phyloP scores from a whole-genome alignment of 1,140 invertebrate species.

The Microplitis demolitor region DNA sequence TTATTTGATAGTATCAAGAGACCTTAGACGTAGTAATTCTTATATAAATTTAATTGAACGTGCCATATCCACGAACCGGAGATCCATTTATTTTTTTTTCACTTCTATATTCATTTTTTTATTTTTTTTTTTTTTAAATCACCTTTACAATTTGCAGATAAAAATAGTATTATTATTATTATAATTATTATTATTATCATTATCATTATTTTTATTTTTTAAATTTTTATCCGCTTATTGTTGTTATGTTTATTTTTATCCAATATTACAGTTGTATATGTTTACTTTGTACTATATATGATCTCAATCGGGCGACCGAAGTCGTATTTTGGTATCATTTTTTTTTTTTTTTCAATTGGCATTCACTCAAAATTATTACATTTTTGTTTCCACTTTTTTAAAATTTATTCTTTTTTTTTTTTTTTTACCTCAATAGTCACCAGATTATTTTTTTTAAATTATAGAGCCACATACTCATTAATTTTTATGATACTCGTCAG shows the following conservation, averaged over 20 bases:
- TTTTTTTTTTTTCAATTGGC: not conserved
- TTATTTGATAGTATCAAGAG: not conserved
- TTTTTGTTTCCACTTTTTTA: slow-evolving; percentile 23
- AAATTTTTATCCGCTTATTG: slow-evolving; percentile 10
- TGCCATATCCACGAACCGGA: slow-evolving; percentile 7
- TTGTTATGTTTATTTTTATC: slow-evolving; percentile 43
- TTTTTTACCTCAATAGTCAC: too few species aligned
- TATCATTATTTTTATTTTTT: slow-evolving; percentile 27
- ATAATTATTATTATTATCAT: slow-evolving; percentile 28
- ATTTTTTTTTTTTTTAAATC: not conserved
- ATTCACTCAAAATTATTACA: slow-evolving; percentile 17
- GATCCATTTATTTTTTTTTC: not conserved
- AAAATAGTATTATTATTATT: not conserved
- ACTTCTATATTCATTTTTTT: not conserved
- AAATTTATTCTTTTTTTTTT: too few species aligned
- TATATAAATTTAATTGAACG: not conserved
- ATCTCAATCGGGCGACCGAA: slow-evolving; percentile 55
- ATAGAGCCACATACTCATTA: too few species aligned
- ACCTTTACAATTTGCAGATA: not conserved
- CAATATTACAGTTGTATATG: slow-evolving; percentile 59
- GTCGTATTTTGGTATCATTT: slow-evolving; percentile 50
- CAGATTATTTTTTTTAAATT: too few species aligned
- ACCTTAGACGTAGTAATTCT: not conserved
- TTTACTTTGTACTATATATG: slow-evolving; percentile 64
- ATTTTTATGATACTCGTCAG: too few species aligned